A percentile compares a stretch with the other conserved stretches of the same genome.
Conservation (phyloP, 2,888 invertebrate species). For the Sinotaia quadrata region DNA sequence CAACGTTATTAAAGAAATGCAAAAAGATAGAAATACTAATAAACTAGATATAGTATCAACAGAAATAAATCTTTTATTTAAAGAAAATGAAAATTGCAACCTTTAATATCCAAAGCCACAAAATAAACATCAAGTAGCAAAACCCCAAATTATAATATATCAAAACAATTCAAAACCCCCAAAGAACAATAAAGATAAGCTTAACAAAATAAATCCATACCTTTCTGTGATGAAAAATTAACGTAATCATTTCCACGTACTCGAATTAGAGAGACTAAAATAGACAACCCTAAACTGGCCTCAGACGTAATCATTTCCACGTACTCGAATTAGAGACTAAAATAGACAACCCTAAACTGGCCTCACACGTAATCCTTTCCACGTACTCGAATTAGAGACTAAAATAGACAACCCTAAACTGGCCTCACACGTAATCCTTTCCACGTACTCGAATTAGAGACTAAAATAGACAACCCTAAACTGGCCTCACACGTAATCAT, state of each 20-base stretch:
- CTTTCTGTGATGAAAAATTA: constrained; percentile 77
- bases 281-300: constrained; percentile 78
- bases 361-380: no score
- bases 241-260: constrained; percentile 79
- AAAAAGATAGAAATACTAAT: constrained; percentile 17
- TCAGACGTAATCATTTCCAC: no score
- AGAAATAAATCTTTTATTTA: not conserved
- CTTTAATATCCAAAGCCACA: not conserved
- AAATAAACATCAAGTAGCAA: not conserved
- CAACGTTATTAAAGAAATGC: constrained; percentile 22
- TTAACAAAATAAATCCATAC: constrained; percentile 70
- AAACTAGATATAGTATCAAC: constrained; percentile 2
- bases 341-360: no score
- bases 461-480: no score
- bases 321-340: no score
- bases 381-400: no score
- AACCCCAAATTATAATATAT: not conserved
- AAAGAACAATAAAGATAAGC: not conserved
- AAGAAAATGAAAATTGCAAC: not conserved
- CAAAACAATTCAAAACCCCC: not conserved
- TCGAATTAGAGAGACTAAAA: constrained; percentile 79
- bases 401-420: no score
- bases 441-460: no score
- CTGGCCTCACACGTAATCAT: no score
- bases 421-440: no score